Percentiles rank a stretch among this genome's conserved stretches.
These are phyloP conservation scores for Notothenia rossii DNA, from an alignment of 2,113 vertebrate genomes.

Conservation along the genomic window DNA sequence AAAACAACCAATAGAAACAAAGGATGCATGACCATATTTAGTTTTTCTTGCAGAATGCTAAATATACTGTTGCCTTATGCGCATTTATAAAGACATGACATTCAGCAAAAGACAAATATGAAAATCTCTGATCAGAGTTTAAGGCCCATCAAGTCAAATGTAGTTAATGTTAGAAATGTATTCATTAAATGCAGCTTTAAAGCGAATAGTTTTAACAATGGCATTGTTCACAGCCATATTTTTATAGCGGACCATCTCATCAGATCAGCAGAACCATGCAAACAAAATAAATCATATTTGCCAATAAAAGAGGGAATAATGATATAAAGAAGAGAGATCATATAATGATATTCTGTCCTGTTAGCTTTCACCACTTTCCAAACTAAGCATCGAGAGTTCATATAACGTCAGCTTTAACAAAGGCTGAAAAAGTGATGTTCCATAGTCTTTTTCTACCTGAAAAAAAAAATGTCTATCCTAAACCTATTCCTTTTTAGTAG, in stretches of 20 bases:
- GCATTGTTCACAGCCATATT: not conserved
- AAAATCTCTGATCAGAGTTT: no score
- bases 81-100: not conserved
- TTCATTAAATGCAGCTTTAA: not conserved
- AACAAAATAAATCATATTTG: not conserved
- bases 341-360: not conserved
- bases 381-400: not conserved
- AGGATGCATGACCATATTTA: not conserved
- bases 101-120: not conserved
- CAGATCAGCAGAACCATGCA: not conserved
- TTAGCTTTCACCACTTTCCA: not conserved
- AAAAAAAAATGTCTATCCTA: not conserved
- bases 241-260: not conserved
- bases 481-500: not conserved
- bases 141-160: not conserved
- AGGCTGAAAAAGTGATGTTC: no score
- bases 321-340: not conserved
- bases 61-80: not conserved
- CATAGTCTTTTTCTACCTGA: not conserved
- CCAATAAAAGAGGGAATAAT: not conserved
- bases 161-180: not conserved
- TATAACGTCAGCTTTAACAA: not conserved
- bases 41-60: not conserved
- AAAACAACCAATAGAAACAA: not conserved
- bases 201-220: not conserved